These are phyloP conservation scores for Cheirogaleus medius DNA, from an alignment of 2,113 vertebrate genomes.

Conservation along the genomic window DNA sequence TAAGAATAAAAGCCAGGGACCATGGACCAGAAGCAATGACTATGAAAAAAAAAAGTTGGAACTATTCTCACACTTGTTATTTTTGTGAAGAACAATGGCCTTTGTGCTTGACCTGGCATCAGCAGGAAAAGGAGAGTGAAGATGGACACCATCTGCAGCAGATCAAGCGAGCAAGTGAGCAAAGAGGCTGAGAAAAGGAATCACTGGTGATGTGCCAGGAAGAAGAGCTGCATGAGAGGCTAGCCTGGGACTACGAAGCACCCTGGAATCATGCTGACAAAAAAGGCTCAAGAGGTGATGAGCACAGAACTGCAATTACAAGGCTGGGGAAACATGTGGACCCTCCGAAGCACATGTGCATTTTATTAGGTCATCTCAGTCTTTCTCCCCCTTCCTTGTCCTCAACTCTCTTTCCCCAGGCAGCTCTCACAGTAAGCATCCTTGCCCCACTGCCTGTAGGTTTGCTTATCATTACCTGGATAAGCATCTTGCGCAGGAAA, in stretches of 20 bases:
- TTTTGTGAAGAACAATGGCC: not conserved
- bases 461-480: constrained; percentile 88
- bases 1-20: not conserved
- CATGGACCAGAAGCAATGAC: not conserved
- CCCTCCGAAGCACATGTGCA: not conserved
- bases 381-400: not conserved
- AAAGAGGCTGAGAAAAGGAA: not conserved
- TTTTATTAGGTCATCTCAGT: not conserved
- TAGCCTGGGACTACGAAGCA: not conserved
- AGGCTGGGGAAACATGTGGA: not conserved
- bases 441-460: not conserved
- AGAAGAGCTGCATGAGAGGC: not conserved
- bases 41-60: not conserved
- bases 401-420: not conserved
- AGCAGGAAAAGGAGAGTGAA: not conserved
- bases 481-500: constrained; percentile 99
- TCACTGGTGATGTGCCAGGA: not conserved
- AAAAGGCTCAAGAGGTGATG: not conserved
- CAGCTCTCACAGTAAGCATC: not conserved
- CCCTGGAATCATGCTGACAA: not conserved
- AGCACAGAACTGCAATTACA: not conserved
- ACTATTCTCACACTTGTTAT: not conserved
- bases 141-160: not conserved
- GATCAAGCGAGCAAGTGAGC: accelerated
- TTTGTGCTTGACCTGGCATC: not conserved